phyloP scores from a whole-genome alignment of 2,113 vertebrate species.

The Syngnathus typhle region DNA sequence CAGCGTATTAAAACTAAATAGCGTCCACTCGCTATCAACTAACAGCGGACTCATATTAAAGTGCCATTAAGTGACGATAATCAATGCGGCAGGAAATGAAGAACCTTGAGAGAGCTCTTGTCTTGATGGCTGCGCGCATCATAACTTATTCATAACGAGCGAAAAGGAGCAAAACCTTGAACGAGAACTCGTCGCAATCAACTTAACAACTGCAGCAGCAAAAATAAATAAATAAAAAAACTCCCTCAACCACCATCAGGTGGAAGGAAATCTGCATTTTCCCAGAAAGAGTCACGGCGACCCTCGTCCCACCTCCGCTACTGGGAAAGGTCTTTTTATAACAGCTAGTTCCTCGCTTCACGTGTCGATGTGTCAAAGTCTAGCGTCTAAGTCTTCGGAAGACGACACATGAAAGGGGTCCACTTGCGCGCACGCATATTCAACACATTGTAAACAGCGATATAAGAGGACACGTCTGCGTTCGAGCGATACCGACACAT shows the following conservation, averaged over 20 bases:
- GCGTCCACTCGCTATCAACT: neutral
- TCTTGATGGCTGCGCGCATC: neutral
- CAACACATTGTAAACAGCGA: conserved; percentile 7
- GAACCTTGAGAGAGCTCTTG: neutral
- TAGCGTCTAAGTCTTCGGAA: neutral
- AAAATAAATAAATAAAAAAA: no score
- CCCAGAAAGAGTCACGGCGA: neutral
- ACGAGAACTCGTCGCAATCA: neutral
- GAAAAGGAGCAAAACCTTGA: neutral
- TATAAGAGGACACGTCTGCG: neutral
- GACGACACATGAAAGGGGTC: neutral
- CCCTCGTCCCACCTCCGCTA: neutral
- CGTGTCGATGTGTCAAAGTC: neutral
- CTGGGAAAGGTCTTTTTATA: neutral
- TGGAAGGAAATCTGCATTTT: neutral
- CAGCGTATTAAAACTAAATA: neutral
- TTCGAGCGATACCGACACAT: no score
- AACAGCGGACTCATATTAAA: neutral
- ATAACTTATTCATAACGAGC: neutral
- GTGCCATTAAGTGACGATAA: neutral
- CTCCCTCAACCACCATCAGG: neutral
- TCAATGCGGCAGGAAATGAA: neutral
- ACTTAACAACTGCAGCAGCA: neutral
- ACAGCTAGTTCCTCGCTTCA: no score
- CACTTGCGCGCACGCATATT: neutral